Evolutionary conservation across 92 coral and sea anemone species (phyloP).

Genomic region (Micromussa lordhowensis): DNA sequence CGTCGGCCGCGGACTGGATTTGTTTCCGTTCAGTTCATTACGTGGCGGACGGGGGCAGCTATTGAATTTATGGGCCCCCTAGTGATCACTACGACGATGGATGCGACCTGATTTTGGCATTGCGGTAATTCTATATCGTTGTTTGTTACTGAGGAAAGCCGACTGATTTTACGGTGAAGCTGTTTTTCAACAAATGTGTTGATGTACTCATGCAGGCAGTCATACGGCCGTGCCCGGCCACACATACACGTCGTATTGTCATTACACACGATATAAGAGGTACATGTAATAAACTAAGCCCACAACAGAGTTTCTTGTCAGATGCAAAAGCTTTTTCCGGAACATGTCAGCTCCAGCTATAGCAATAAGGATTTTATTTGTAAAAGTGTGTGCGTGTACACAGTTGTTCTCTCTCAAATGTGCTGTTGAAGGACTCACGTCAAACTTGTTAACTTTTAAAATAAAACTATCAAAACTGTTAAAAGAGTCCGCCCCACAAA

Average conservation of each 20-base stretch:
- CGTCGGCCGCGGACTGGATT: conserved; percentile 1
- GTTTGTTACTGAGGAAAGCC: neutral
- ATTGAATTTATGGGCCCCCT: neutral
- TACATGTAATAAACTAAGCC: too few relatives aligned
- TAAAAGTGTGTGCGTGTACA: neutral
- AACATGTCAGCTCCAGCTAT: neutral
- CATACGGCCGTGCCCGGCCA: conserved; percentile 1
- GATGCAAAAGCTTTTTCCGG: neutral
- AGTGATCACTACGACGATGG: neutral
- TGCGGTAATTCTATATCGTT: neutral
- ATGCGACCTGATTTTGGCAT: neutral
- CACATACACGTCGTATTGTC: neutral
- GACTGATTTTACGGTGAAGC: neutral
- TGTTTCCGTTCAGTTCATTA: neutral
- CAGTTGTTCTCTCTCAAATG: neutral
- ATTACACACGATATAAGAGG: neutral
- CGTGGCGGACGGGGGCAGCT: neutral
- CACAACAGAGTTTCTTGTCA: neutral
- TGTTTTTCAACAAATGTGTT: neutral
- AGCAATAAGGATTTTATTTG: neutral
- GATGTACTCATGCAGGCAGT: neutral
- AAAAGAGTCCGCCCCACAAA: too few relatives aligned
- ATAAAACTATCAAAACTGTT: too few relatives aligned
- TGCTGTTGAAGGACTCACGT: too few relatives aligned
- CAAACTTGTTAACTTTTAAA: too few relatives aligned